phyloP scores from a whole-genome alignment of 2,888 invertebrate genomes.

The Anthophora plumipes region DNA sequence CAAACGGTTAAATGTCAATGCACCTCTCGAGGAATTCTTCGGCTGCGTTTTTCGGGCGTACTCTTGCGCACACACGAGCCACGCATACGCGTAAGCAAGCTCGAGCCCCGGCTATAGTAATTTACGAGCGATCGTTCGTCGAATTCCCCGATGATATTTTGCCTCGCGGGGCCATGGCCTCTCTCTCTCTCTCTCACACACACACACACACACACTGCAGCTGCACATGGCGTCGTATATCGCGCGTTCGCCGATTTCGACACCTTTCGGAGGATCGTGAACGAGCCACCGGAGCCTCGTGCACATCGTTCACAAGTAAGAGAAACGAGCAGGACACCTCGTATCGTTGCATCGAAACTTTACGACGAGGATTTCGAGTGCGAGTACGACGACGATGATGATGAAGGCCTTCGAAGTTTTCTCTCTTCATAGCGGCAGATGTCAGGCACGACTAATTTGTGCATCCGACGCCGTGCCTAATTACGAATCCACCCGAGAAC shows the following conservation, averaged over 20 bases:
- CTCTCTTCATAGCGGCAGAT: constrained; percentile 28
- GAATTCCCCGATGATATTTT: constrained; percentile 77
- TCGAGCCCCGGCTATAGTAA: constrained; percentile 66
- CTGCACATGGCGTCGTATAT: constrained; percentile 57
- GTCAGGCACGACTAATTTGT: constrained; percentile 39
- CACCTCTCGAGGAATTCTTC: constrained; percentile 52
- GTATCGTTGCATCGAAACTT: constrained; percentile 10
- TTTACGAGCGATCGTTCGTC: constrained; percentile 79
- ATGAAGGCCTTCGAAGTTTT: neutral
- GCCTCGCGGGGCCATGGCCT: constrained; percentile 70
- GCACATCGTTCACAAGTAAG: constrained; percentile 9
- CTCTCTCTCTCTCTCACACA: constrained; percentile 28
- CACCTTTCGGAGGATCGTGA: constrained; percentile 57
- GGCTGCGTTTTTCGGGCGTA: constrained; percentile 60
- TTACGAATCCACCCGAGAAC: neutral
- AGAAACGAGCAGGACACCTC: constrained; percentile 5
- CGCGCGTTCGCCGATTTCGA: constrained; percentile 67
- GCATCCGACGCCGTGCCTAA: constrained; percentile 24
- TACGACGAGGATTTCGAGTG: neutral
- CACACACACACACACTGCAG: constrained; percentile 51
- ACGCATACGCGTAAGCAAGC: neutral
- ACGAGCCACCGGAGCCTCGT: constrained; percentile 35
- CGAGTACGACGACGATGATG: constrained; percentile 8
- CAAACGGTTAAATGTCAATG: constrained; percentile 16
- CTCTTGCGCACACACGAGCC: constrained; percentile 32